A percentile compares a stretch with the other conserved stretches of the same genome.
phyloP scores from a whole-genome alignment of 2,888 invertebrate genomes.

The Caenorhabditis doughertyi region DNA sequence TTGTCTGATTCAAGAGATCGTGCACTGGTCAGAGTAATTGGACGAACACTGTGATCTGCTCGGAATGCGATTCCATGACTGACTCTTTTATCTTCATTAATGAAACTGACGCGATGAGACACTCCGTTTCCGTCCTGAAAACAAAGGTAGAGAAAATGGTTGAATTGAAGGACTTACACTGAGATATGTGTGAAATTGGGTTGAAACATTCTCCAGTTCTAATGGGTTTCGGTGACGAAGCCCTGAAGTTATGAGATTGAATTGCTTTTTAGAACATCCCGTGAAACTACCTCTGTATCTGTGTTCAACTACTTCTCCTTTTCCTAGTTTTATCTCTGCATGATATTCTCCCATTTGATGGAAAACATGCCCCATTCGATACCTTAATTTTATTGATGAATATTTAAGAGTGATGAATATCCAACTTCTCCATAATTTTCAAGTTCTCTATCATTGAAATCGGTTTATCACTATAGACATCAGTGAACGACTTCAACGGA shows the following conservation, averaged over 20 bases:
- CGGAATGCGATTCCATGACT: slow-evolving; percentile 51
- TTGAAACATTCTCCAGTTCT: slow-evolving; percentile 5
- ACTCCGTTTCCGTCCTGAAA: slow-evolving; percentile 51
- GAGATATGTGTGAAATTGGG: slow-evolving; percentile 48
- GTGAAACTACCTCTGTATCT: slow-evolving; percentile 44
- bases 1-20: slow-evolving; percentile 45
- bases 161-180: slow-evolving; percentile 32
- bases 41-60: slow-evolving; percentile 45
- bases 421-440: slow-evolving; percentile 32
- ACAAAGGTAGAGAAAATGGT: too few species aligned
- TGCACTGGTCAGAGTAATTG: slow-evolving; percentile 22
- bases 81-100: slow-evolving; percentile 8
- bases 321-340: slow-evolving; percentile 51
- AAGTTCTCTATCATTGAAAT: slow-evolving; percentile 39
- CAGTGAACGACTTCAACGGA: slow-evolving; percentile 12
- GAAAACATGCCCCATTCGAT: slow-evolving; percentile 31
- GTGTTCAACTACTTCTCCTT: slow-evolving; percentile 23
- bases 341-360: slow-evolving; percentile 63
- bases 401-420: not conserved
- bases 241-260: slow-evolving; percentile 15
- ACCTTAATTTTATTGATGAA: not conserved
- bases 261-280: not conserved
- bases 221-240: slow-evolving; percentile 39
- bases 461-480: slow-evolving; percentile 41
- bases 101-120: slow-evolving; percentile 22